Evolutionary conservation across 2,113 vertebrate genomes (phyloP).

Genomic region (Corythoichthys intestinalis): DNA sequence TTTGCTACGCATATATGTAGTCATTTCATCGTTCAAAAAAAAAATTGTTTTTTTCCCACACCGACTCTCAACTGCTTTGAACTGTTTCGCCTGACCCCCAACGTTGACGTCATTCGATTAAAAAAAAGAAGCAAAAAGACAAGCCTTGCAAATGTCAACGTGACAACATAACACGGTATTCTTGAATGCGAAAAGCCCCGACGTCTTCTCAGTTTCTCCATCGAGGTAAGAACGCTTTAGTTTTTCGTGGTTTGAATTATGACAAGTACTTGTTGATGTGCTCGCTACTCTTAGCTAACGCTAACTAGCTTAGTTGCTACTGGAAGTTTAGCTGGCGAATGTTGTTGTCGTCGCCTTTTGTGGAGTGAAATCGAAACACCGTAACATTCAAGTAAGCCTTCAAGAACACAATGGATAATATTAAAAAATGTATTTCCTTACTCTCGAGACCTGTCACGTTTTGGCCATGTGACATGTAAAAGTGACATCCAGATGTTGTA

Average conservation of each 20-base stretch:
- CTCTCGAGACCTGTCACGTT: neutral
- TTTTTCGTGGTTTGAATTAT: neutral
- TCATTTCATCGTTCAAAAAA: neutral
- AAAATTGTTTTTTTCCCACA: neutral
- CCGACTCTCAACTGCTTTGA: neutral
- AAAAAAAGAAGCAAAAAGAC: neutral
- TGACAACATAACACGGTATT: neutral
- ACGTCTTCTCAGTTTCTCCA: neutral
- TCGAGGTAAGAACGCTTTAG: slow-evolving; percentile 20
- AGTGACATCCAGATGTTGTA: slow-evolving; percentile 45
- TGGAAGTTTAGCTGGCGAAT: slow-evolving; percentile 12
- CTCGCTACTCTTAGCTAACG: slow-evolving; percentile 32
- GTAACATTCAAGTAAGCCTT: neutral
- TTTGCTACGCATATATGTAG: neutral
- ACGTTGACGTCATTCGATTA: slow-evolving; percentile 12
- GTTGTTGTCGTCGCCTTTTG: slow-evolving; percentile 10
- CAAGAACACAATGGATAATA: neutral
- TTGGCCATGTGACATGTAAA: neutral
- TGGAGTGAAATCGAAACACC: neutral
- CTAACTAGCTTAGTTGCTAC: slow-evolving; percentile 32
- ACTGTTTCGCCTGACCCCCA: neutral
- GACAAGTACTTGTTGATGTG: slow-evolving; percentile 33
- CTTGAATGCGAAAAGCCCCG: neutral
- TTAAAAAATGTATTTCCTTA: neutral
- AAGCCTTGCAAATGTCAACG: slow-evolving; percentile 19